phyloP scores from a whole-genome alignment of 2,888 invertebrate genomes.

The Ecdyonurus torrentis region DNA sequence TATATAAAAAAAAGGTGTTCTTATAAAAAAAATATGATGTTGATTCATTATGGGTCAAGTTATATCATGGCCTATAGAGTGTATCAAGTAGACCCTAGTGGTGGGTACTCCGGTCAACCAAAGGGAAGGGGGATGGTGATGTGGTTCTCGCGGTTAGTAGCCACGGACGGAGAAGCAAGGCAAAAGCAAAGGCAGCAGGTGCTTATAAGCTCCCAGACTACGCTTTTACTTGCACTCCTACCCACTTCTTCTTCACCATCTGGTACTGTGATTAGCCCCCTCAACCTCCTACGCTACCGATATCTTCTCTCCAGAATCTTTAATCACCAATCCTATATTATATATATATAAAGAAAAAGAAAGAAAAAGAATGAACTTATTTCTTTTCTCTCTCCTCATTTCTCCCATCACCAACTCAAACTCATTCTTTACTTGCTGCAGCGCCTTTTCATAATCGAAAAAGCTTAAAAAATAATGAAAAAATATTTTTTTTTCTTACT shows the following conservation, averaged over 20 bases:
- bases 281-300: background rate
- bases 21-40: background rate
- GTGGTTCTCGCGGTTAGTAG: background rate
- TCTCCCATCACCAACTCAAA: background rate
- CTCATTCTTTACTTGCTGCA: background rate
- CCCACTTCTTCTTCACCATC: background rate
- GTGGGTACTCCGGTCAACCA: background rate
- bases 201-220: background rate
- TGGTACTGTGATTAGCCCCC: background rate
- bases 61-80: background rate
- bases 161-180: too few relatives aligned
- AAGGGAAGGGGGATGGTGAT: background rate
- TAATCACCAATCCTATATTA: background rate
- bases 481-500: background rate
- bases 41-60: background rate
- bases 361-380: background rate
- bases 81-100: background rate
- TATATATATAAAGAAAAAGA: background rate
- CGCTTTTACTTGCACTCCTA: background rate
- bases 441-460: background rate
- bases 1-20: background rate
- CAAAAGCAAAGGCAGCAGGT: background rate
- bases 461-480: background rate
- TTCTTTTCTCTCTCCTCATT: too few relatives aligned
- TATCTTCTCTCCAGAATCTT: background rate